Evolutionary conservation across 2,113 vertebrate species (phyloP).

Genomic region (Carassius carassius): DNA sequence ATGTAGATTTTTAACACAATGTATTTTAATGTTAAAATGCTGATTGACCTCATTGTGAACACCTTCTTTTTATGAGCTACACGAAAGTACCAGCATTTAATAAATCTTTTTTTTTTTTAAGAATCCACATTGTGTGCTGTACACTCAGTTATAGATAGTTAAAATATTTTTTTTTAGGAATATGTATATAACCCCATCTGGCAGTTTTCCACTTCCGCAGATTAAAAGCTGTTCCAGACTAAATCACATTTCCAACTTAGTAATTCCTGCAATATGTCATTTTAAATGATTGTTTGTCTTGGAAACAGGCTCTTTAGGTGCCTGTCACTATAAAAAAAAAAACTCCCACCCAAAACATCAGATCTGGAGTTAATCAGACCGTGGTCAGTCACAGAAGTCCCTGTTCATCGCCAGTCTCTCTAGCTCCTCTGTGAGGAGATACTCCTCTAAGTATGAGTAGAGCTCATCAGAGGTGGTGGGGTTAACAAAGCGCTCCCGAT

Average conservation of each 20-base stretch:
- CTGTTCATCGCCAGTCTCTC: constrained; percentile 70
- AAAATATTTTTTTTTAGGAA: neutral
- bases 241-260: constrained; percentile 18
- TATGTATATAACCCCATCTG: neutral
- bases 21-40: neutral
- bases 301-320: neutral
- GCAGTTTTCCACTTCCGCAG: neutral
- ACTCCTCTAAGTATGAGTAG: constrained; percentile 86
- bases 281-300: neutral
- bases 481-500: constrained; percentile 87
- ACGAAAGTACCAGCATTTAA: constrained; percentile 58
- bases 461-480: constrained; percentile 85
- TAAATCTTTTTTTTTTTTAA: constrained; percentile 59
- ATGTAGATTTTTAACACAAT: neutral
- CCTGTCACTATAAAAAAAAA: neutral
- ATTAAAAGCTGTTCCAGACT: neutral
- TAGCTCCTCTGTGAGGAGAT: constrained; percentile 80
- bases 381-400: constrained; percentile 82
- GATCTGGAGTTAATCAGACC: neutral
- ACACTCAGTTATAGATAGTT: constrained; percentile 14
- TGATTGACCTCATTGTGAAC: neutral
- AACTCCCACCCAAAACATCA: neutral
- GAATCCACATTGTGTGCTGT: constrained; percentile 17
- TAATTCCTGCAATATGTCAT: neutral
- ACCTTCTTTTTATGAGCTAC: constrained; percentile 36